Evolutionary conservation across 2,113 vertebrate genomes (phyloP).

Genomic region (Fukomys damarensis): DNA sequence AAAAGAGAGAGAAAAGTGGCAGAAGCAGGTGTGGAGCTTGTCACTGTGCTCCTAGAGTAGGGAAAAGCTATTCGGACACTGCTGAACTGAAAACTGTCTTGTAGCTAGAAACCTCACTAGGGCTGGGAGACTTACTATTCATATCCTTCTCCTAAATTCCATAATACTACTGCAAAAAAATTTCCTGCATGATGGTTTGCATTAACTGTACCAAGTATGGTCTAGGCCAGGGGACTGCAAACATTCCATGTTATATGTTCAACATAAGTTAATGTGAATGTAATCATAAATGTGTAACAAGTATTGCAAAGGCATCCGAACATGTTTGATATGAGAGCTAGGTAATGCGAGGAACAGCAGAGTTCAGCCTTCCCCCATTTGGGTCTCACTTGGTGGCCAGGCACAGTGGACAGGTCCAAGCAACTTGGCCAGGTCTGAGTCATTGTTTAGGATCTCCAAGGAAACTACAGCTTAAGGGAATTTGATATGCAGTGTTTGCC

Average conservation of each 20-base stretch:
- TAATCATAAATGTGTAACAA: background rate
- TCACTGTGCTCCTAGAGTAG: background rate
- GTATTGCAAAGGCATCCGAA: background rate
- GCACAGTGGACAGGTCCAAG: background rate
- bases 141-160: background rate
- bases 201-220: slow-evolving; percentile 37
- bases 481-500: background rate
- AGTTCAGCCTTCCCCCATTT: background rate
- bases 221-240: slow-evolving; percentile 38
- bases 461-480: slow-evolving; percentile 46
- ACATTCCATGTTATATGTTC: background rate
- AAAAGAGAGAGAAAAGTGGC: slow-evolving; percentile 22
- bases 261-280: background rate
- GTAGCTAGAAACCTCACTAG: background rate
- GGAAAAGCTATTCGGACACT: background rate
- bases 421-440: background rate
- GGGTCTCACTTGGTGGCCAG: background rate
- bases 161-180: background rate
- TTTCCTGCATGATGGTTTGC: background rate
- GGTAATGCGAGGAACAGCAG: background rate
- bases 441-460: slow-evolving; percentile 57
- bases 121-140: background rate
- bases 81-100: background rate
- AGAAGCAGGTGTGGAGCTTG: background rate
- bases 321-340: background rate